phyloP scores from a whole-genome alignment of 2,113 vertebrate genomes.

The Pseudois nayaur region DNA sequence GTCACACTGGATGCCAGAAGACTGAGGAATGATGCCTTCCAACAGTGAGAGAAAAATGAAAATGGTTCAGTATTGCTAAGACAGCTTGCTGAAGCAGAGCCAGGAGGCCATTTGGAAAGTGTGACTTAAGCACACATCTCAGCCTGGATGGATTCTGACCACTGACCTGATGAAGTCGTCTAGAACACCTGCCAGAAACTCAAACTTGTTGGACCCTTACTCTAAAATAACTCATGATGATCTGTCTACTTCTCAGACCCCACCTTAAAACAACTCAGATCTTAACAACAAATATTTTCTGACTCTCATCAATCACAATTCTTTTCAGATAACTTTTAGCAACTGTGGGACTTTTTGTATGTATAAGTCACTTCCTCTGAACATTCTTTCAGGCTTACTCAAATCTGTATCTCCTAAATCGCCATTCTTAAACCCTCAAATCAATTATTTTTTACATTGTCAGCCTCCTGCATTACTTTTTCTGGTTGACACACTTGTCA shows the following conservation, averaged over 20 bases:
- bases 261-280: not conserved
- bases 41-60: not conserved
- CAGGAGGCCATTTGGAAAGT: not conserved
- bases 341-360: not conserved
- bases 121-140: not conserved
- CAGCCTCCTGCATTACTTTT: not conserved
- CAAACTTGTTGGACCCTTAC: not conserved
- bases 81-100: not conserved
- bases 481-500: not conserved
- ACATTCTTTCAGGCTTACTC: not conserved
- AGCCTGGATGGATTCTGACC: not conserved
- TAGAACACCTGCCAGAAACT: not conserved
- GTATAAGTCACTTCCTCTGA: not conserved
- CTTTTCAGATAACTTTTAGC: not conserved
- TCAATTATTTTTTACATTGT: not conserved
- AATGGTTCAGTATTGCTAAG: not conserved
- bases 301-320: not conserved
- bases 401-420: not conserved
- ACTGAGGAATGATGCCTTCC: not conserved
- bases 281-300: not conserved
- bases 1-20: not conserved
- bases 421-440: not conserved
- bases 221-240: not conserved
- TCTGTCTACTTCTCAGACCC: not conserved
- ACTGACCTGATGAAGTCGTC: not conserved